Evolutionary conservation across 2,113 vertebrate genomes (phyloP), one percentile per base, ranked within the genome.

Genomic region (Andinoacara biseriatus): DNA sequence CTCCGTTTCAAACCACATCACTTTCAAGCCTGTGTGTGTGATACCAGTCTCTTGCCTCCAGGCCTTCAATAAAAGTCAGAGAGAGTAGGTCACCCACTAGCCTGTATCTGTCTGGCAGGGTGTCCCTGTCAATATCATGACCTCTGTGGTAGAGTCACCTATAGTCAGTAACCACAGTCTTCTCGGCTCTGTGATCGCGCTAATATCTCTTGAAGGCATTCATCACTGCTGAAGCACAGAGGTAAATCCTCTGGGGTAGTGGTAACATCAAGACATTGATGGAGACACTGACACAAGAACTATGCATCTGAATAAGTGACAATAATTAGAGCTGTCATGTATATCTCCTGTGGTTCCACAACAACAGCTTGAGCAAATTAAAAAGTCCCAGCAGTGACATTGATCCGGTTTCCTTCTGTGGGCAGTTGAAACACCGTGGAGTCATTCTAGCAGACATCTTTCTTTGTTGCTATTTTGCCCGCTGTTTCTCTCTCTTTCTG

Each of bases 1-100:
- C 75, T 79, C 58, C 84, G 77, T 90, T 90, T 92, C 78, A 84
- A 83, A 87, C 85, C 89, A 72, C 90, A 89, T 91, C 78, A 80
- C 86, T 89, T 84, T 84, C 35, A 78, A 85, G 77, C 69, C 49
- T n/a, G 67, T 2, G 76, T 2, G 76, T 83, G 85, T 84, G 54
- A 90, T 92, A 87, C 86, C 61, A 38, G 72, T 76, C 69, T 83
- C 85, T 80, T 81, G 87, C 89, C 91, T 87, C 13, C 60, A 74
- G 90, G 86, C 86, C 76, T 90, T 88, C 87, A 92, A 92, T 92
- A 92, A 92, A 89, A 77, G 77, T 77, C 78, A 31, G 54, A 46
- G 57, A 87, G 86, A 87, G 78, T 86, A 80, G 88, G 87, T 92
- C 88, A 89, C 81, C 90, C 83, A 85, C 81, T 78, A 80, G 24